Evolutionary conservation across 2,113 vertebrate genomes (phyloP), one percentile per base, ranked within the genome.

Genomic region (Entomyzon cyanotis): DNA sequence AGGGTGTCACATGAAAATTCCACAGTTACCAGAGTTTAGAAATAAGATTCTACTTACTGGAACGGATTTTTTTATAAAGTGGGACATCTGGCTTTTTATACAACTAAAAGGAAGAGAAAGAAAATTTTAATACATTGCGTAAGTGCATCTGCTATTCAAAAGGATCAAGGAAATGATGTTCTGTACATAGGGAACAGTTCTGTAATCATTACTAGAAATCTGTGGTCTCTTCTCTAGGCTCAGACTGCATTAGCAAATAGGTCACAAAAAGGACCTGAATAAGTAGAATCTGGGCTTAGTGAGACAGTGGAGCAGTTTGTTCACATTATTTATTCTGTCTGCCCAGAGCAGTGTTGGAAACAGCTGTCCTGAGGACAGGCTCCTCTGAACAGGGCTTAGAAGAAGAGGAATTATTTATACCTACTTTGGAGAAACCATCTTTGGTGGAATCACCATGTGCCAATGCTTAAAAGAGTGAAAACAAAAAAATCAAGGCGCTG

Each of bases 71-170:
- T 98, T 99, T 99, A 97, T 99, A 99, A 56, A 99, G 98, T 31
- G 99, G 99, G 90, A 99, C 99, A 96, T 99, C 99, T 64, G 99
- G 99, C 97, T 99, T 99, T 97, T 99, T 99, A 96, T 99, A 98
- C 31, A 99, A 97, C 99, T 99, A 91, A 96, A 97, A 94, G 52
- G 86, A 87, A 95, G 68, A 94, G 87, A 95, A 94, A 95, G 84
- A 95, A 89, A 82, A 79, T 75, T 13, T 95, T 83, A 86, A 97
- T 85, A 91, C 24, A 79, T 84, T 50, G 87, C 77, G 28, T 42
- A 71, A 94, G 18, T 67, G 76, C 75, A 95, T 68, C 87, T 93
- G 78, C 60, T 87, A 90, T 60, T 93, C 41, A 83, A 46, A 82
- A 88, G 60, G 69, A 95, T 50, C 41, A 85, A 62, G n/a, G 68